phyloP scores from a whole-genome alignment of 2,888 invertebrate species.

The Drosophila birchii region DNA sequence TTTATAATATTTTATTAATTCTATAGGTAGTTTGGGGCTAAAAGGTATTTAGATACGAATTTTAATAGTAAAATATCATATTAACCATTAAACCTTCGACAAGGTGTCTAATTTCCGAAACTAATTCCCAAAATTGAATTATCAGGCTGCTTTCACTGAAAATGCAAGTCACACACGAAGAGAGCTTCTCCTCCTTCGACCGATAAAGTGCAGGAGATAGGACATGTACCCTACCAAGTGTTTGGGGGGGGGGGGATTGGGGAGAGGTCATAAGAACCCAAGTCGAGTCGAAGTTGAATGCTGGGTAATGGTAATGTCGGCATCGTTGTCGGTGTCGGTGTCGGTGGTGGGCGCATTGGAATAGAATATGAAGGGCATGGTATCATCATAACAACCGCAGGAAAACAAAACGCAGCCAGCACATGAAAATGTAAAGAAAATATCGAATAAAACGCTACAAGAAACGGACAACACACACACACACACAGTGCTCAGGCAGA shows the following conservation, averaged over 20 bases:
- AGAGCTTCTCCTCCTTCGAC: background rate
- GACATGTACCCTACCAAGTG: background rate
- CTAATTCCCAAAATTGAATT: constrained; percentile 4
- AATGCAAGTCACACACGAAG: constrained; percentile 7
- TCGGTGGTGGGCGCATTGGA: background rate
- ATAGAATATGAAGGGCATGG: constrained; percentile 1
- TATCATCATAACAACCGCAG: constrained; percentile 24
- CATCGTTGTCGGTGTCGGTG: background rate
- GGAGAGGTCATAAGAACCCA: background rate
- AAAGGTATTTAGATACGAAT: too few relatives aligned
- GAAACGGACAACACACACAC: constrained; percentile 29
- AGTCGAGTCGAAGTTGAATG: constrained; percentile 5
- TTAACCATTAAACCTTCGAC: too few relatives aligned
- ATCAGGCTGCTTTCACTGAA: background rate
- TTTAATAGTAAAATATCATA: too few relatives aligned
- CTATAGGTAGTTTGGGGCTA: too few relatives aligned
- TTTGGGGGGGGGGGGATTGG: too few relatives aligned
- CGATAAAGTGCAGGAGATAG: constrained; percentile 7
- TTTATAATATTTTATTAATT: too few relatives aligned
- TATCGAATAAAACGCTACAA: constrained; percentile 56
- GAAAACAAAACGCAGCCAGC: constrained; percentile 26
- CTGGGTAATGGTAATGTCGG: constrained; percentile 7
- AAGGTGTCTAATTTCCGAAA: constrained; percentile 5
- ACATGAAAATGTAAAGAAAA: constrained; percentile 53
- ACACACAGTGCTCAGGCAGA: background rate